phyloP scores from a whole-genome alignment of 2,113 vertebrate genomes.

The Anarhynchus alexandrinus region DNA sequence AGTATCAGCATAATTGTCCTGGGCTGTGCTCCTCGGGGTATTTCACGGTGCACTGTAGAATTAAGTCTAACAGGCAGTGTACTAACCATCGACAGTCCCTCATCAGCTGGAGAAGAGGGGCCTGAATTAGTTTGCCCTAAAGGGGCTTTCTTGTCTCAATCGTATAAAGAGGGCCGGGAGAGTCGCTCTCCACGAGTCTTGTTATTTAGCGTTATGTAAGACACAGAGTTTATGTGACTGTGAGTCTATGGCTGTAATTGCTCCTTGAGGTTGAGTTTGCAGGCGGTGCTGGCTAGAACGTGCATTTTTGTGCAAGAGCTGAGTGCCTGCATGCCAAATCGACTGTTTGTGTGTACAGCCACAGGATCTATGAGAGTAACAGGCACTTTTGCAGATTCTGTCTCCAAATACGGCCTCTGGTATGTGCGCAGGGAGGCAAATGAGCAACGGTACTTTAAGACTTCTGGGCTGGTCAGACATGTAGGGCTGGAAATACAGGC shows the following conservation, averaged over 20 bases:
- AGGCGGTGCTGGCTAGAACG: constrained; percentile 14
- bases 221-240: neutral
- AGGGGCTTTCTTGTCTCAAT: neutral
- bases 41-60: neutral
- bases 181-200: neutral
- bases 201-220: neutral
- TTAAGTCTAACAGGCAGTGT: neutral
- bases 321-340: neutral
- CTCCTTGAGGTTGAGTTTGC: constrained; percentile 42
- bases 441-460: neutral
- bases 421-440: neutral
- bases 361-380: neutral
- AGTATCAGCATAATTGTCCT: neutral
- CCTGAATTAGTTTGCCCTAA: neutral
- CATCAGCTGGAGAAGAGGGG: neutral
- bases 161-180: neutral
- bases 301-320: neutral
- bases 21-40: neutral
- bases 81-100: neutral
- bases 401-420: neutral
- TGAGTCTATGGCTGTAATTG: neutral
- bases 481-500: neutral
- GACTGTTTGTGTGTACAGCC: neutral
- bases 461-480: neutral
- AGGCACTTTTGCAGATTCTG: neutral